Evolutionary conservation across 2,113 vertebrate genomes (phyloP), one percentile per base, ranked within the genome.

Genomic region (Anas platyrhynchos): DNA sequence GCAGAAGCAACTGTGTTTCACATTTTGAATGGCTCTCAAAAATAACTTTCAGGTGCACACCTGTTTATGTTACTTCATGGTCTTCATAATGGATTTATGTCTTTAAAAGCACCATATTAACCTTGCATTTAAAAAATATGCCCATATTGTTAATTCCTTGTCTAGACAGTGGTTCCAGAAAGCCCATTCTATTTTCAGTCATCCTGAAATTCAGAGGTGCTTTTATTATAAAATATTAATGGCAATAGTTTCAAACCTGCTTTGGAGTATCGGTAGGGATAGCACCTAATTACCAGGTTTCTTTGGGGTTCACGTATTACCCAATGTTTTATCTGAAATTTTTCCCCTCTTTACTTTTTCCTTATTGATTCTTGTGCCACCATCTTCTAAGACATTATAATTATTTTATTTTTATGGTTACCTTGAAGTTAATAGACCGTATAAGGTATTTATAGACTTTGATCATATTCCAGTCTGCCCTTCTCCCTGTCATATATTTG

Each of bases 381-480:
- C 79, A 88, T 82, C 55, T 94, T 94, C 72, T 74, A 71, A 67
- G 7, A 52, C 46, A 86, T 91, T 95, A 94, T 86, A 95, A 89
- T 94, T 95, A 93, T 55, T 81, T 93, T 92, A 95, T 92, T 94
- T 96, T 95, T 96, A 96, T 93, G 81, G 86, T 89, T 94, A 87
- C 92, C 88, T 94, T 91, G 92, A 80, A 96, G 69, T 92, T 96
- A 95, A 95, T 94, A 89, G 93, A 94, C 76, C 93, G 88, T 65
- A 80, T 73, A 96, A 88, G 48, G 79, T 91, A 96, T 96, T 97
- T 96, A 95, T 93, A 91, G 92, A 79, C 88, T 96, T 90, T 76
- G 91, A 80, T 83, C 86, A 73, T 85, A 74, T 83, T 50, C 41
- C 58, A 94, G 86, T 56, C 74, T 95, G 36, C 66, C 94, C 77